Base-by-base conservation (phyloP, 2,888 invertebrate species). In the Drosophila nr. perissopoda region DNA sequence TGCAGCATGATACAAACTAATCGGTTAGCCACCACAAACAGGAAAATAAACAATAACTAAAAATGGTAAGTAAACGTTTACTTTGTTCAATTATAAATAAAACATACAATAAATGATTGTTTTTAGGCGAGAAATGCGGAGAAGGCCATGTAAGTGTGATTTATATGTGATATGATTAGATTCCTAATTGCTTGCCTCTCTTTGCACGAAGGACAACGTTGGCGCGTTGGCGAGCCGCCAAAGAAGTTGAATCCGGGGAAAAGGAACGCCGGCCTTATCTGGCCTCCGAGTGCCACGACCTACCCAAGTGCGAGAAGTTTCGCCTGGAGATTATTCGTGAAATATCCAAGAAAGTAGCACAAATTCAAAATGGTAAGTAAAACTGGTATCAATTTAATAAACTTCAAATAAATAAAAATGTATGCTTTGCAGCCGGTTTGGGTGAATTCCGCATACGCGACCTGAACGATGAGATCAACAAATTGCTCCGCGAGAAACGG, bases 381-480 rank as follows among this genome's bases (percentile, higher is more conserved):
- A 29, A 36, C 18, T n/a, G 2, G 21, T 10, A 8, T 16, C n/a
- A 2, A 16, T 21, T 10, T n/a, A 16, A 31, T 10, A 16, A 1
- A 18, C 10, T 31, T 4, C 2, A 21, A 1, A 13, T 29, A 38
- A 13, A 25, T 38, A 8, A 40, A 16, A 27, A 16, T 1, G 2
- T 49, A 21, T 8, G 60, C 70, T 70, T 92, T 92, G 11, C 84
- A 96, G 97, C 99, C 79, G 99, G 99, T 68, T 94, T 99, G n/a
- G 99, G 99, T 4, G 99, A 99, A 93, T 99, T 99, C 92, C 96
- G 99, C 31, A 97, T 99, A 77, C 95, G 99, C 21, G 99, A 99
- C 92, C 94, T 99, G 29, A 99, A 99, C 93, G 99, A 99, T 94
- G 99, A 99, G 93, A 99, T 99, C 82, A 99, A 99, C 93, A 99